These are phyloP conservation scores for Paraplagusia blochii DNA, from an alignment of 2,113 vertebrate species.

Conservation along the genomic window DNA sequence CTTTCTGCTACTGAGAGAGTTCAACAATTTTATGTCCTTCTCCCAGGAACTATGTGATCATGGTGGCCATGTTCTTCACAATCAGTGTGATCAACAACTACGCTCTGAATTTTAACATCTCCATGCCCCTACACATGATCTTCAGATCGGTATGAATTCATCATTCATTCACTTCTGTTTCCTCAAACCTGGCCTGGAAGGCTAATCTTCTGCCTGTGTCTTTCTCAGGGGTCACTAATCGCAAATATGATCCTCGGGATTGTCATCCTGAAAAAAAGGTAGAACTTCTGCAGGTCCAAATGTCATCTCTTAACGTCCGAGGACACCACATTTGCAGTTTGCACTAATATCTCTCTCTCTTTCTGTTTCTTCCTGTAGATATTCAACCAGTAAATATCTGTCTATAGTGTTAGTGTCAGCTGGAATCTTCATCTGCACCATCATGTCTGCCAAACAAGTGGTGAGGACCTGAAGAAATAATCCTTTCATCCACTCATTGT, in stretches of 20 bases:
- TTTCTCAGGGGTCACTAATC: constrained; percentile 90
- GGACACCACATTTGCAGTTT: too few relatives aligned
- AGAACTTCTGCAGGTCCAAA: constrained; percentile 2
- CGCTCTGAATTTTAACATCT: constrained; percentile 92
- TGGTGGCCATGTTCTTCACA: constrained; percentile 98
- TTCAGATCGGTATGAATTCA: constrained; percentile 93
- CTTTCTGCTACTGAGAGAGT: neutral
- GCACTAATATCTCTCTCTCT: neutral
- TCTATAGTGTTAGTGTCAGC: constrained; percentile 91
- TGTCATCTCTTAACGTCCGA: neutral
- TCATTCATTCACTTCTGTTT: neutral
- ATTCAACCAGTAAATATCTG: constrained; percentile 84
- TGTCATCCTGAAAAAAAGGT: constrained; percentile 96
- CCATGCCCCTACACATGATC: constrained; percentile 98
- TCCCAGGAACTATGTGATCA: constrained; percentile 85
- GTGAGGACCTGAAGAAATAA: constrained; percentile 73
- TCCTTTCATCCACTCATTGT: neutral
- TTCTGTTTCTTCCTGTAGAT: constrained; percentile 72
- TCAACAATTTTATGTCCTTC: neutral
- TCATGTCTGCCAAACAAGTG: constrained; percentile 98
- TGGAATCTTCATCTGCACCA: constrained; percentile 96
- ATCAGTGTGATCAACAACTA: constrained; percentile 98
- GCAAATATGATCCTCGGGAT: constrained; percentile 95
- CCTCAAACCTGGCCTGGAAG: neutral
- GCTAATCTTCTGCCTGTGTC: constrained; percentile 10